Evolutionary conservation across 2,113 vertebrate genomes (phyloP), one percentile per base, ranked within the genome.

Genomic region (Rhipidura dahli): DNA sequence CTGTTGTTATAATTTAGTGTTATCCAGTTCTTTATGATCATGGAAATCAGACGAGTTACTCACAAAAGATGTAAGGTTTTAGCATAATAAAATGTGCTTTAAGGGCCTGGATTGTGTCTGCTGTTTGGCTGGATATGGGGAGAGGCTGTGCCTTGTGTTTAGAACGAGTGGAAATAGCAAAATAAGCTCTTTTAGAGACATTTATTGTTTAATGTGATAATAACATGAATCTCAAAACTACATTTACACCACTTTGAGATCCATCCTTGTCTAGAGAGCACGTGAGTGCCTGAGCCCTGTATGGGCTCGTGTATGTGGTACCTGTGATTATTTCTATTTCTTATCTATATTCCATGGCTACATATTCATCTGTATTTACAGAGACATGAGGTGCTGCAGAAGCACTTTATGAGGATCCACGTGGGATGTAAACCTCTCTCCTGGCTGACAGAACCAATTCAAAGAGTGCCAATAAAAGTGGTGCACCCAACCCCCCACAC

Each of bases 1-100:
- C 97, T 98, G 97, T 98, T 98, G 97, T 97, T 98, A 94, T 96
- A 98, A 98, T 98, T 98, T 98, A 96, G 96, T 97, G 96, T 97
- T 96, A 93, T 93, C 94, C 85, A 81, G 76, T 94, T 88, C 97
- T 87, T 94, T 95, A 84, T 89, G 96, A 96, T 96, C 86, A 63
- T 70, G 92, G 95, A 98, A 98, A 98, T 97, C 94, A 96, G 96
- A 96, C 23, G 87, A 95, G 83, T 94, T 93, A 61, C 69, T 90
- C 93, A 39, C 73, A 65, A 60, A 95, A 94, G 90, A 82, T 23
- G 66, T 72, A 90, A 88, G 95, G 28, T 72, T 96, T 96, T 39
- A 88, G 59, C 70, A 6, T 69, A 60, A 80, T 87, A 76, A 97
- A 94, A 94, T 94, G 80, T 83, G 71, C 60, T 68, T 96, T 59